These are phyloP conservation scores for Hydraecia micacea DNA, from an alignment of 2,888 invertebrate genomes.

Conservation along the genomic window DNA sequence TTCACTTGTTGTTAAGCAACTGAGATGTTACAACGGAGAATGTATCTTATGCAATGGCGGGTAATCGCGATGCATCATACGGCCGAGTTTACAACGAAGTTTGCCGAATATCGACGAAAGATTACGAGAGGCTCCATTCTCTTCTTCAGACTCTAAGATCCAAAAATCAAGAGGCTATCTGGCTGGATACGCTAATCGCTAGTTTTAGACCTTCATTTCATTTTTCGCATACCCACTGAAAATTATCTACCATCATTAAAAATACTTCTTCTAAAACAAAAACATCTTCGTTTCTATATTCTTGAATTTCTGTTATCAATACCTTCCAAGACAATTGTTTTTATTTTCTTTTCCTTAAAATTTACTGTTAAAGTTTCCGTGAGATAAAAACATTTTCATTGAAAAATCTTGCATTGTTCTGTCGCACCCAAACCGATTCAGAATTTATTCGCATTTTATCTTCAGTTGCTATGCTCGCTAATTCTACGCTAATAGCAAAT, in stretches of 20 bases:
- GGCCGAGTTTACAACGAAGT: slow-evolving; percentile 42
- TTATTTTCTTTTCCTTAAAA: background rate
- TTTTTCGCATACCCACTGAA: background rate
- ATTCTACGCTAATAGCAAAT: slow-evolving; percentile 39
- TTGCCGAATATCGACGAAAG: slow-evolving; percentile 30
- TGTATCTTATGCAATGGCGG: slow-evolving; percentile 66
- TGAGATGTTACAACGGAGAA: slow-evolving; percentile 63
- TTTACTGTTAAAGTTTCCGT: background rate
- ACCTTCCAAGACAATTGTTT: background rate
- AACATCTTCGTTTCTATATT: background rate
- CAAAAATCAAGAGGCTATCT: background rate
- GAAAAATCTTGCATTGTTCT: slow-evolving; percentile 12
- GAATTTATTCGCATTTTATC: slow-evolving; percentile 9
- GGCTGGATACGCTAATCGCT: background rate
- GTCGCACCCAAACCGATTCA: background rate
- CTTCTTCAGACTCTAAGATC: background rate
- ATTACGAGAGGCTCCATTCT: background rate
- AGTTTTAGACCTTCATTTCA: background rate
- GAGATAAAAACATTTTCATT: background rate
- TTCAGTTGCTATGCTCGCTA: slow-evolving; percentile 25
- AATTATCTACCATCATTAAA: background rate
- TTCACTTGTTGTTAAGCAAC: slow-evolving; percentile 63
- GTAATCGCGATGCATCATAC: slow-evolving; percentile 61
- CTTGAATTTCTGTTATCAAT: background rate
- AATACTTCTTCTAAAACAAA: background rate